Evolutionary conservation across 2,888 invertebrate genomes (phyloP).

Genomic region (Heteropelma amictum): DNA sequence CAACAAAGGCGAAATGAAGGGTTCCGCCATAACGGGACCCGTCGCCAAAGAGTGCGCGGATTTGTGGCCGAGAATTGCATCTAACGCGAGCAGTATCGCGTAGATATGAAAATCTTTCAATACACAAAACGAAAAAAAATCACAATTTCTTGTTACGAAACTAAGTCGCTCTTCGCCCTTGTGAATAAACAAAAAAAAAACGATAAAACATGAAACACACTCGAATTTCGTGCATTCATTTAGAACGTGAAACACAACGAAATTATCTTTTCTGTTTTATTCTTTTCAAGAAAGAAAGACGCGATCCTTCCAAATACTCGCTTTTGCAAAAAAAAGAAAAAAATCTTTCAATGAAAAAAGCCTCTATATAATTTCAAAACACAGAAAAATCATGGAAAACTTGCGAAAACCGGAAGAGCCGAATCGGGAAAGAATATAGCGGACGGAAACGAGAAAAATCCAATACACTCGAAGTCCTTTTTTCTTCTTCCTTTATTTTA

Average conservation of each 20-base stretch:
- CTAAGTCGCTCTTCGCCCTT: constrained; percentile 26
- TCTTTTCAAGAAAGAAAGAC: no score
- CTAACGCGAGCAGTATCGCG: constrained; percentile 99
- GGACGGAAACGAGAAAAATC: background rate
- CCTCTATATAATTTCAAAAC: no score
- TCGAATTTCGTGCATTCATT: background rate
- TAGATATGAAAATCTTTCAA: constrained; percentile 75
- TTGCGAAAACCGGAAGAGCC: background rate
- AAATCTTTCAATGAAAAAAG: no score
- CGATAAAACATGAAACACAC: background rate
- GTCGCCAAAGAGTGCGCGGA: constrained; percentile 99
- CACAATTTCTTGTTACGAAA: constrained; percentile 38
- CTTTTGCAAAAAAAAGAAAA: no score
- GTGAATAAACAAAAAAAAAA: constrained; percentile 29
- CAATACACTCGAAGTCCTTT: background rate
- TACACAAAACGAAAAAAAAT: constrained; percentile 21
- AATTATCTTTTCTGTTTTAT: no score
- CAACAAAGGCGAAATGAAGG: constrained; percentile 99
- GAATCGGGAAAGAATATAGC: background rate
- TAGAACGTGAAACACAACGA: background rate
- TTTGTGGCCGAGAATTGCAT: constrained; percentile 99
- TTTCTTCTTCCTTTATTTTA: constrained; percentile 52
- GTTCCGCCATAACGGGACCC: constrained; percentile 99
- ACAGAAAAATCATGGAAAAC: no score
- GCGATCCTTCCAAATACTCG: no score